A percentile compares a stretch with the other conserved stretches of the same genome.
Conservation (phyloP, 2,888 invertebrate species). For the Anodontia alba region DNA sequence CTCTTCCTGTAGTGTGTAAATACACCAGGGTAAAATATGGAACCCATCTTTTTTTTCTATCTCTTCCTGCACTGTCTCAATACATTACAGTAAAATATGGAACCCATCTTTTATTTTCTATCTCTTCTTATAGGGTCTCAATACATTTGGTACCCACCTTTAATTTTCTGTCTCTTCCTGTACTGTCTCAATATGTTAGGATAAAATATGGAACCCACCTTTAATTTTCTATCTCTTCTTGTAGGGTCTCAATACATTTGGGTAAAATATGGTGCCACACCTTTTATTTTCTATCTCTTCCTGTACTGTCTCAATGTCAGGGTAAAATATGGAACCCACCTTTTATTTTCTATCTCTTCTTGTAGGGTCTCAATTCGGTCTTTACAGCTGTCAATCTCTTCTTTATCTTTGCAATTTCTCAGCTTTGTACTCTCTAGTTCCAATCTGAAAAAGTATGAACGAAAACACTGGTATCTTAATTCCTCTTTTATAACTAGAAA, state of each 20-base stretch:
- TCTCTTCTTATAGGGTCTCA: slow-evolving; percentile 58
- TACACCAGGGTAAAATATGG: too few species aligned
- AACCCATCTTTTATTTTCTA: slow-evolving; percentile 36
- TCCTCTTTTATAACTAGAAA: too few species aligned
- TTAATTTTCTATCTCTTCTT: slow-evolving; percentile 56
- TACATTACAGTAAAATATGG: too few species aligned
- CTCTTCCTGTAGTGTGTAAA: slow-evolving; percentile 60
- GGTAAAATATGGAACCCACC: background rate
- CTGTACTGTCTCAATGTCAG: background rate
- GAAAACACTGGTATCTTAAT: too few species aligned
- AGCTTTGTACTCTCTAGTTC: slow-evolving; percentile 64
- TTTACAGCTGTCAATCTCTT: slow-evolving; percentile 46
- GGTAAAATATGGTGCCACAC: too few species aligned
- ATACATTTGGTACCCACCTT: slow-evolving; percentile 58
- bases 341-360: slow-evolving; percentile 49
- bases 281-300: slow-evolving; percentile 45
- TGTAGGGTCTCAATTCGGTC: slow-evolving; percentile 60
- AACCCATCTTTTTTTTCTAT: slow-evolving; percentile 42
- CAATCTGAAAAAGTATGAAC: slow-evolving; percentile 38
- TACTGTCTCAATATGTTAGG: background rate
- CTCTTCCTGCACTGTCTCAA: slow-evolving; percentile 34
- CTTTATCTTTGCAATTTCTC: slow-evolving; percentile 41
- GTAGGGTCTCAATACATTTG: slow-evolving; percentile 57
- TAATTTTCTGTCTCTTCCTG: slow-evolving; percentile 44
- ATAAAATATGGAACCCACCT: background rate